A percentile compares a stretch with the other conserved stretches of the same genome.
Conservation (phyloP, 2,888 invertebrate genomes). For the Ctena decussata region DNA sequence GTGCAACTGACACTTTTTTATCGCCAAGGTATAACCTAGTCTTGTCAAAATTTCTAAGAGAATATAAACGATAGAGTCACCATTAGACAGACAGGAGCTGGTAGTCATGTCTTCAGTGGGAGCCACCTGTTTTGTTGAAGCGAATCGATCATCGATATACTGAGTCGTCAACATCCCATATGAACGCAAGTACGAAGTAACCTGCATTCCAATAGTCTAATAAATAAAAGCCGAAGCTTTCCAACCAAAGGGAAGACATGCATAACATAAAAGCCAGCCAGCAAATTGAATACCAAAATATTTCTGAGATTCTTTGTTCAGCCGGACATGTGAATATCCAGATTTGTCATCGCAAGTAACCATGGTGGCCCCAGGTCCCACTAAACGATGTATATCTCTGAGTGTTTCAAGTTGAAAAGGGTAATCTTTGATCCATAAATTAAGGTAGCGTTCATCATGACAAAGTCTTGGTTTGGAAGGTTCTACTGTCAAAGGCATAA, state of each 20-base stretch:
- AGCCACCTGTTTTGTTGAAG: neutral
- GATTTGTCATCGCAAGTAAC: conserved; percentile 39
- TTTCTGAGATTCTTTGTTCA: conserved; percentile 1
- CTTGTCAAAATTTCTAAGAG: conserved; percentile 37
- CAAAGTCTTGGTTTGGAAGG: conserved; percentile 46
- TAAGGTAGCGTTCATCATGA: conserved; percentile 48
- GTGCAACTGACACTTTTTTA: conserved; percentile 25
- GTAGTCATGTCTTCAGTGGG: too few relatives aligned
- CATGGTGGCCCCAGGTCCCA: conserved; percentile 21
- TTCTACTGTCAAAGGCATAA: conserved; percentile 45
- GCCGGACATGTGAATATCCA: conserved; percentile 45
- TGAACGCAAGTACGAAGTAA: neutral
- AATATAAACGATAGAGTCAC: conserved; percentile 19
- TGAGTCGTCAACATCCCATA: neutral
- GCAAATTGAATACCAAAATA: conserved; percentile 49
- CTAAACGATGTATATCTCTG: conserved; percentile 33
- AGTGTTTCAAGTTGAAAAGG: conserved; percentile 40
- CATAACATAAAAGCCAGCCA: conserved; percentile 28
- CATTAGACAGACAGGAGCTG: neutral
- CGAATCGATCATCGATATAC: conserved; percentile 43
- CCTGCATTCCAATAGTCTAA: conserved; percentile 1
- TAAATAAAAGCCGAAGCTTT: conserved; percentile 42
- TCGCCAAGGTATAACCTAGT: conserved; percentile 31
- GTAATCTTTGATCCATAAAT: conserved; percentile 39
- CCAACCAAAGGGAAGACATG: conserved; percentile 42